Evolutionary conservation across 2,797 vertebrate species (phyloP).

Genomic region (Eurystomus glaucurus): DNA sequence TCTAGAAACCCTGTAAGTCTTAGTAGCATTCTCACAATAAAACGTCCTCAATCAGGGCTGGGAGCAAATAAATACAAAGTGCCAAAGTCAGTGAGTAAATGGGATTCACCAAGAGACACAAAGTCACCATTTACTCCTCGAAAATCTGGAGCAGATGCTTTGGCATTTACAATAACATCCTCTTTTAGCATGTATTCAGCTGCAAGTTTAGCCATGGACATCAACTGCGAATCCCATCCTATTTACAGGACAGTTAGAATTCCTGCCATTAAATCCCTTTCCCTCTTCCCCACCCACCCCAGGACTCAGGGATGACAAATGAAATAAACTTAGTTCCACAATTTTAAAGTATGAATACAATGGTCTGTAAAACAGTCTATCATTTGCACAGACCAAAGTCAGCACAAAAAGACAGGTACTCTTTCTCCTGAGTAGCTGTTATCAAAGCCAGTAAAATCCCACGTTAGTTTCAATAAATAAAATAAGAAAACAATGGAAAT

Average conservation of each 20-base stretch:
- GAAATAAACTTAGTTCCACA: neutral
- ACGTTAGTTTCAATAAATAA: neutral
- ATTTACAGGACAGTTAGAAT: neutral
- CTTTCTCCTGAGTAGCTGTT: neutral
- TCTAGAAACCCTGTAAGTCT: neutral
- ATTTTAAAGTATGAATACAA: neutral
- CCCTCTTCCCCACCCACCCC: rapidly evolving
- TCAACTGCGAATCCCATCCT: neutral
- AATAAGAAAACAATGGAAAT: neutral
- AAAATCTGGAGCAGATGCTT: constrained; percentile 36
- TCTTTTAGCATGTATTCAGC: constrained; percentile 18
- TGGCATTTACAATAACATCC: neutral
- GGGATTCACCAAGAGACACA: constrained; percentile 10
- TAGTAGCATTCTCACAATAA: neutral
- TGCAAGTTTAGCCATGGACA: neutral
- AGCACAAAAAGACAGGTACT: neutral
- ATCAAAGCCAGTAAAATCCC: neutral
- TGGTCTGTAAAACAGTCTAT: neutral
- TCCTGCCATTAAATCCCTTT: neutral
- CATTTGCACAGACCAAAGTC: neutral
- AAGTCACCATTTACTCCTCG: constrained; percentile 50
- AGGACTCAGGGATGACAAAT: neutral
- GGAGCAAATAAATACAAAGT: neutral
- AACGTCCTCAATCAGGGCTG: neutral
- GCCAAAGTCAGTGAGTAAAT: constrained; percentile 31